Base-by-base conservation (phyloP, 1,140 invertebrate species). In the Cydia fagiglandana region DNA sequence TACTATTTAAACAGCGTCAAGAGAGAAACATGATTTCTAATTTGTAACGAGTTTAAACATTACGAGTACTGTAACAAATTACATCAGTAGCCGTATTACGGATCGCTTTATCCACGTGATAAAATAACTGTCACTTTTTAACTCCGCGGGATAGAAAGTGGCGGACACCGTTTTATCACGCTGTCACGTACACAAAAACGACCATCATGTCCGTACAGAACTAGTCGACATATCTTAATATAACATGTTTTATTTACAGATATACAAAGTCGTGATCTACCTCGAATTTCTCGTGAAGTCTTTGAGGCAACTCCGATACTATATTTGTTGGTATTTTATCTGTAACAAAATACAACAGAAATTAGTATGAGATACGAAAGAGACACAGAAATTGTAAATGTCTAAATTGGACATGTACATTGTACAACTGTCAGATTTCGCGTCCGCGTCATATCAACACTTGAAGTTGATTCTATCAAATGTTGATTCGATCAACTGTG, bases 261-360 rank as follows among this genome's bases (percentile, higher is more conserved):
- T 91, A 91, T 53, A 88, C 83, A 73, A 90, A 90, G 24, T 90
- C 87, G 75, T 91, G 84, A 34, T 92, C 96, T 73, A 97, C 93
- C 77, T 95, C 91, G 30, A 97, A 94, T 83, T 96, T 94, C 53
- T 94, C 93, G 86, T 96, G 95, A 9, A 97, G 91, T 77, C 95
- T 94, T 7, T 94, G 93, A 24, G 97, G 96, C 56, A 98, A 91
- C 82, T 98, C 96, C 9, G 95, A 93, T 84, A 97, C 97, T 79
- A 98, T 96, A 68, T 95, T 94, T 78, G 95, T 94, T 38, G 97
- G 96, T 15, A 98, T 96, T 81, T 96, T 95, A 86, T 98, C 97
- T 97, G 92, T 76, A 94, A 94, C 74, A 76, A 87, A 90, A 79
- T 76, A 81, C 73, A 79, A 76, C 74, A 13, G 12, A 28, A 77